Evolutionary conservation across 2,113 vertebrate species (phyloP), one percentile per base, ranked within the genome.

Genomic region (Caranx ignobilis): DNA sequence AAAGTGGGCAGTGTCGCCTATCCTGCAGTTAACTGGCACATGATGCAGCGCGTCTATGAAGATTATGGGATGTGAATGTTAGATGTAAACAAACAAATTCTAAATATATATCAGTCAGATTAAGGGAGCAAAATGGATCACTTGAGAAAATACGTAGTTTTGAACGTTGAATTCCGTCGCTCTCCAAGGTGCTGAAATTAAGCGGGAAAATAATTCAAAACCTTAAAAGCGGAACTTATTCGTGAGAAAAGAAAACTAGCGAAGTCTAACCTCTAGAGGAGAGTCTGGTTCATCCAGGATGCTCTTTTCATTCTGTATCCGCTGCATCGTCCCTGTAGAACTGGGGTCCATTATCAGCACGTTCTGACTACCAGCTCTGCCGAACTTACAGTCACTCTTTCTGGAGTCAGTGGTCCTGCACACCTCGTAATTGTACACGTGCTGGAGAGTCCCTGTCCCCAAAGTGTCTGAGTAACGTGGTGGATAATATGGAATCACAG

Each of bases 271-370:
- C 84, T 86, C 75, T 2, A 86, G 19, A 63, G 77, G 73, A 73
- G 68, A 77, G 57, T 85, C 71, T 61, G 82, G 77, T 55, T 84
- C 77, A 48, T 84, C 77, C 66, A 84, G 77, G 82, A 79, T 79
- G 76, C 45, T 79, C 71, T 66, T 84, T 1, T 84, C 76, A 84
- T 52, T 70, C 75, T 83, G 81, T 11, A 78, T 56, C 75, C 81
- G 47, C 62, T 77, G 75, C 73, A 66, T 75, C 41, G 41, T 65
- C 41, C 41, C 62, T 65, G 62, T 31, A 47, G 62, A 32, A 65
- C 41, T 65, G 62, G 62, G 41, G 12, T 65, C 62, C 62, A 65
- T 65, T 21, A 65, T 65, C 62, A 65, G 21, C 62, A 65, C 62
- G 41, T 65, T 65, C 41, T 65, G 62, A 65, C 62, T 65, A 65